Percentiles rank a stretch among this genome's conserved stretches.
Evolutionary conservation across 2,797 vertebrate species (phyloP).

Genomic region (Xiphophorus birchmanni): DNA sequence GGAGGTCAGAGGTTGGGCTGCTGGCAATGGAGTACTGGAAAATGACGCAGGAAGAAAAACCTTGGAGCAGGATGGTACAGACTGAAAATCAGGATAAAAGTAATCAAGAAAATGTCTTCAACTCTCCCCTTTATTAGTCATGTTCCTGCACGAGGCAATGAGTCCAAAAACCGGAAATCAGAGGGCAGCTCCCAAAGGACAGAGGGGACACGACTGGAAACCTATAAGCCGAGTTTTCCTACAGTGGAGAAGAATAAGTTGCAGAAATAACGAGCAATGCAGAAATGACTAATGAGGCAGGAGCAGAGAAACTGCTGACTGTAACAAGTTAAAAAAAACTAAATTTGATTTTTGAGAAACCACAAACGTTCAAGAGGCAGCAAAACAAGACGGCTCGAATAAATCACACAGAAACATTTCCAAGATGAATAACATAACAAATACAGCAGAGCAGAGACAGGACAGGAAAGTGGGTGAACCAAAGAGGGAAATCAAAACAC

Average conservation of each 20-base stretch:
- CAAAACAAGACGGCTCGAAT: background rate
- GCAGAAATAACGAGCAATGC: background rate
- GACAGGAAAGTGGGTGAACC: background rate
- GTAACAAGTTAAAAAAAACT: background rate
- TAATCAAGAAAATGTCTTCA: slow-evolving; percentile 23
- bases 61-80: slow-evolving; percentile 1
- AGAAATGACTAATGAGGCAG: slow-evolving; percentile 3
- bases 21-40: background rate
- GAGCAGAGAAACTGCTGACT: background rate
- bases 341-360: background rate
- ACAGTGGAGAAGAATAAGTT: background rate
- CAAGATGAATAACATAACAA: background rate
- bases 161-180: background rate
- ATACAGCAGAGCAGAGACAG: background rate
- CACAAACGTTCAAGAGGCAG: background rate
- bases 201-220: background rate
- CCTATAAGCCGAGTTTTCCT: background rate
- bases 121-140: slow-evolving; percentile 7
- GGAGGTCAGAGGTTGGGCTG: slow-evolving; percentile 39
- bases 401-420: background rate
- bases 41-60: slow-evolving; percentile 32
- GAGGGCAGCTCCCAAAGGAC: slow-evolving; percentile 6
- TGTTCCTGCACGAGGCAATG: slow-evolving; percentile 27
- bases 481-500: background rate
- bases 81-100: slow-evolving; percentile 11